Conservation (phyloP, 2,113 vertebrate genomes). For the Osmerus eperlanus region DNA sequence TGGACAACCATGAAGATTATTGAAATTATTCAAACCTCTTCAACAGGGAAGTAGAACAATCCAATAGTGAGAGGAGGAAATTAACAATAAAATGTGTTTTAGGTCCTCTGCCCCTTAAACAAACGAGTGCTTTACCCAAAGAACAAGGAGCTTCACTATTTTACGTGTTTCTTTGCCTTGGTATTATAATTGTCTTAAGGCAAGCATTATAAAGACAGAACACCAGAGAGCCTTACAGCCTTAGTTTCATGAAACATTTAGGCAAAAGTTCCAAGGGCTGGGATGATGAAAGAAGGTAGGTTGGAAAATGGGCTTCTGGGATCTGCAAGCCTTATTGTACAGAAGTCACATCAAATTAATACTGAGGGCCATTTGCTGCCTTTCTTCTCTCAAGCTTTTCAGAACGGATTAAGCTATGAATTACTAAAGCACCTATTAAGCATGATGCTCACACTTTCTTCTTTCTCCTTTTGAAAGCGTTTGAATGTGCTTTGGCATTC, state of each 20-base stretch:
- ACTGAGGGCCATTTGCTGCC: slow-evolving; percentile 87
- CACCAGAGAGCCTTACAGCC: slow-evolving; percentile 78
- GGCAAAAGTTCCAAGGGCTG: slow-evolving; percentile 78
- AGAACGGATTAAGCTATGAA: slow-evolving; percentile 99
- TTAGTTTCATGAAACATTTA: slow-evolving; percentile 80
- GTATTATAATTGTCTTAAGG: slow-evolving; percentile 71
- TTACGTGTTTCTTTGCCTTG: slow-evolving; percentile 63
- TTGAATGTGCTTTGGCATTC: slow-evolving; percentile 55
- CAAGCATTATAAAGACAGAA: slow-evolving; percentile 66
- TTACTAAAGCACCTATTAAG: slow-evolving; percentile 98
- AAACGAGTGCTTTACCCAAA: slow-evolving; percentile 71
- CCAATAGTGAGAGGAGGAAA: too few relatives aligned
- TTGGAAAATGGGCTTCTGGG: slow-evolving; percentile 84
- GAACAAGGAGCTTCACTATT: slow-evolving; percentile 55
- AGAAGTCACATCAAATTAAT: slow-evolving; percentile 99
- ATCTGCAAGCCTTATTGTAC: slow-evolving; percentile 93
- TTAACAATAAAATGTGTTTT: too few relatives aligned
- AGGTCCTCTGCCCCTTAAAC: too few relatives aligned
- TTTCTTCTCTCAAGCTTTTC: slow-evolving; percentile 97
- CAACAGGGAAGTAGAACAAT: too few relatives aligned
- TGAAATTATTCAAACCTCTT: too few relatives aligned
- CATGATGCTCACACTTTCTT: slow-evolving; percentile 67
- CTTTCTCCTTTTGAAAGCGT: slow-evolving; percentile 57
- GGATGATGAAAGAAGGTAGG: slow-evolving; percentile 81
- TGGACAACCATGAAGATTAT: too few relatives aligned